A percentile compares a stretch with the other conserved stretches of the same genome.
Evolutionary conservation across 1,140 invertebrate species (phyloP).

Genomic region (Phymorhynchus buccinoides): DNA sequence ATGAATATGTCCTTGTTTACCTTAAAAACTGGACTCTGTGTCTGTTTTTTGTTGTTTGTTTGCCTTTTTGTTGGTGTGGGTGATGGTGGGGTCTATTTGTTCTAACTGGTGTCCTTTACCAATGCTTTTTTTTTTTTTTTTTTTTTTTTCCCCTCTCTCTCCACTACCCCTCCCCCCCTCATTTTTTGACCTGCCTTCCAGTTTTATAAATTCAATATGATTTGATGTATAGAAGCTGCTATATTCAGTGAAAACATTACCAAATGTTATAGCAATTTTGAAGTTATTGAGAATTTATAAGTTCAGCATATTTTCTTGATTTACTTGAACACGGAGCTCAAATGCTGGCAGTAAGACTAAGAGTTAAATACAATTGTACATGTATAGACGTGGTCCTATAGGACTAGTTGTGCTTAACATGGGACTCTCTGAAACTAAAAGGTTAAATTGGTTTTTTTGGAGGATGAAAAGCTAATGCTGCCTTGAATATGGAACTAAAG

Average conservation of each 20-base stretch:
- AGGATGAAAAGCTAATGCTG: too few relatives aligned
- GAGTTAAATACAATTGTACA: too few relatives aligned
- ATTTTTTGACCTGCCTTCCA: neutral
- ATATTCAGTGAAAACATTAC: neutral
- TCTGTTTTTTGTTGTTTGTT: neutral
- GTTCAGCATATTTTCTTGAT: too few relatives aligned
- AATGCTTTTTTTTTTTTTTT: conserved; percentile 10
- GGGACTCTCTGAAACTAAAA: too few relatives aligned
- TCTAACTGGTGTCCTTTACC: neutral
- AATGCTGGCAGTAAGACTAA: too few relatives aligned
- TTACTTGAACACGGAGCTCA: too few relatives aligned
- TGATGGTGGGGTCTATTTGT: neutral
- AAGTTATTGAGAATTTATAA: too few relatives aligned
- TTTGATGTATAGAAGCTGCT: neutral
- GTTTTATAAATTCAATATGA: neutral
- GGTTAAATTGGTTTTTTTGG: too few relatives aligned
- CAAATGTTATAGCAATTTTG: too few relatives aligned
- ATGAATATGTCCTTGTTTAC: neutral
- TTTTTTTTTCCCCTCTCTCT: neutral
- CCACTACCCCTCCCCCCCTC: neutral
- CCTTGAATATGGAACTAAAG: too few relatives aligned
- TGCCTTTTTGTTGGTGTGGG: neutral
- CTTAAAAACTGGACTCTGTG: neutral
- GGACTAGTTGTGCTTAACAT: too few relatives aligned
- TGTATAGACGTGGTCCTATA: too few relatives aligned